Base-by-base conservation (phyloP, 2,888 invertebrate genomes). In the Steinernema carpocapsae region DNA sequence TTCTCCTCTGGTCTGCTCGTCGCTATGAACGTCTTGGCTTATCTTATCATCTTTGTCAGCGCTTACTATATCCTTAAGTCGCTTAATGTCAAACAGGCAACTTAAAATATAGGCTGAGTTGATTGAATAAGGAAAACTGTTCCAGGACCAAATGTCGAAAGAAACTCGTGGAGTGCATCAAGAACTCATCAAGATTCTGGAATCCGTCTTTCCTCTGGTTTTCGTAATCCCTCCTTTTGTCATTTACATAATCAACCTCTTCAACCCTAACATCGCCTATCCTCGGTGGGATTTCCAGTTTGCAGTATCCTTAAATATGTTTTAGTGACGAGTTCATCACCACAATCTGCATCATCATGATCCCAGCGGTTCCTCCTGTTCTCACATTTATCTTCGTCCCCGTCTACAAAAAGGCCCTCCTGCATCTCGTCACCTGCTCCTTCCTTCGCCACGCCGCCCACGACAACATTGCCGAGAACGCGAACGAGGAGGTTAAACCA, bases 1-100 rank as follows among this genome's bases (percentile, higher is more conserved):
- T 45, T 80, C 46, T 74, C 80, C n/a, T 43, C 72, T 45, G 73
- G 74, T 29, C 81, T 80, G 24, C 81, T 78, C 19, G 45, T 76
- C 24, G 46, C 71, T n/a, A 70, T 77, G n/a, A 73, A 56, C 32
- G 72, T 78, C 6, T 3, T 78, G 14, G 43, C 64, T 51, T 78
- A 72, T 17, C 22, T 78, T 10, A 64, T 51, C n/a, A 74, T 80
- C 59, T 24, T 81, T 17, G 43, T 76, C 43, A 24, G 56, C 56
- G 56, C 56, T 2, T 56, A 56, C 26, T 56, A 56, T 26, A 56
- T 56, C 22, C 56, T 56, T 22, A 56, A 56, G 26, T 56, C 56
- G 22, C 56, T 56, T 26, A 56, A 14, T 6, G 22, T 14, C 10
- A 56, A 56, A 26, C 56, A 56, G 56, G 56, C 26, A 48, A 19